A percentile compares a stretch with the other conserved stretches of the same genome.
Evolutionary conservation across 2,113 vertebrate genomes (phyloP).

Genomic region (Podiceps cristatus): DNA sequence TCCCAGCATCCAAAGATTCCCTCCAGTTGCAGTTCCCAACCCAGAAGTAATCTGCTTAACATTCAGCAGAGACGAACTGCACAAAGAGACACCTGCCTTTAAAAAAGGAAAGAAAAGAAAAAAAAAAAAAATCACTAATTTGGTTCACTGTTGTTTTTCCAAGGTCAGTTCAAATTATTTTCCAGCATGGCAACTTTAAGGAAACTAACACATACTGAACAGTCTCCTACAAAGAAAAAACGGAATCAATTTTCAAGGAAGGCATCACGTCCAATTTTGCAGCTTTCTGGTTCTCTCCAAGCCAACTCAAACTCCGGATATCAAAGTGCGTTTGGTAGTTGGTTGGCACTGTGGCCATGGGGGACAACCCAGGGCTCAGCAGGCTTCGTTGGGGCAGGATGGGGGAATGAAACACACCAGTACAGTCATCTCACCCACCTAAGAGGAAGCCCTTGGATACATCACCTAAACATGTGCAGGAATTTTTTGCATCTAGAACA

Average conservation of each 20-base stretch:
- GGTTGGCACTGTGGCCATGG: accelerated
- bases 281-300: neutral
- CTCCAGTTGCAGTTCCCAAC: neutral
- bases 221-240: neutral
- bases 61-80: neutral
- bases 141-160: neutral
- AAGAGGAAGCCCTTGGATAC: neutral
- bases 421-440: neutral
- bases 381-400: neutral
- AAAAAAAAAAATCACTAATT: neutral
- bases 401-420: accelerated
- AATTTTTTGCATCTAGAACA: neutral
- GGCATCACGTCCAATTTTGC: neutral
- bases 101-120: neutral
- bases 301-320: neutral
- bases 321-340: neutral
- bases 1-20: neutral
- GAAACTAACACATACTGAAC: neutral
- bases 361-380: neutral
- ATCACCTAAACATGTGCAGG: neutral
- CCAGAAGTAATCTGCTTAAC: neutral
- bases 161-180: neutral
- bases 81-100: neutral
- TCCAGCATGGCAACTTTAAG: neutral
- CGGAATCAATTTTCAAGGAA: neutral